Percentiles rank a stretch among this genome's conserved stretches.
Conservation (phyloP, 92 coral and sea anemone genomes). For the Ricordea florida region DNA sequence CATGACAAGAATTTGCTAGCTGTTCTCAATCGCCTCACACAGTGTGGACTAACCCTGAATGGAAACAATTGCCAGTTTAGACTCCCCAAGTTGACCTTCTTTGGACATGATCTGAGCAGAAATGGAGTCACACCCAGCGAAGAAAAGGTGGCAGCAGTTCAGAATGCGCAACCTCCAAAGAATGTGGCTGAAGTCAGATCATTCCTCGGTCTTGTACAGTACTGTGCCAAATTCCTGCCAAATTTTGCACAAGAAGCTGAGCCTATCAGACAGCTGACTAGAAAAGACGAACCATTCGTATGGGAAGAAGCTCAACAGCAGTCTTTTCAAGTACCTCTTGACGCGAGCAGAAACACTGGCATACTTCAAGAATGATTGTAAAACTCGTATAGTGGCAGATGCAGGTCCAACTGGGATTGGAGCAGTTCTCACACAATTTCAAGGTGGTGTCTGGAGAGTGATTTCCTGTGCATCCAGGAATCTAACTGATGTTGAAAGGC, state of each 20-base stretch:
- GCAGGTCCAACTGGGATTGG: constrained; percentile 54
- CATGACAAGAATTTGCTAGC: constrained; percentile 49
- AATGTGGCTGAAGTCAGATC: constrained; percentile 31
- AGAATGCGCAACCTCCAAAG: constrained; percentile 30
- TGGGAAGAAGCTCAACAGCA: constrained; percentile 48
- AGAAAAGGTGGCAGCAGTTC: constrained; percentile 35
- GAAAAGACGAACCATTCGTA: constrained; percentile 32
- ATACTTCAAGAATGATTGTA: constrained; percentile 52
- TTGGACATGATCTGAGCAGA: constrained; percentile 35
- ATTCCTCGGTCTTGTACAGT: constrained; percentile 47
- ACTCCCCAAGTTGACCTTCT: constrained; percentile 27
- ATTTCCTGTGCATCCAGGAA: constrained; percentile 44
- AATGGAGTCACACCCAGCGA: constrained; percentile 32
- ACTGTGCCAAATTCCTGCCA: constrained; percentile 60
- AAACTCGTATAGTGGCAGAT: constrained; percentile 45
- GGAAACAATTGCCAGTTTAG: constrained; percentile 35
- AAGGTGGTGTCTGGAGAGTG: constrained; percentile 39
- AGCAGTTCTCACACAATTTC: constrained; percentile 46
- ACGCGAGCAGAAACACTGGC: constrained; percentile 44
- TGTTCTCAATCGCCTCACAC: constrained; percentile 30
- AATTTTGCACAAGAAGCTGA: constrained; percentile 49
- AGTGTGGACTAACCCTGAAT: constrained; percentile 48
- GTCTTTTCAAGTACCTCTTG: constrained; percentile 39
- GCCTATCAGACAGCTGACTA: constrained; percentile 42
- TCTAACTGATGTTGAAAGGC: constrained; percentile 49